phyloP scores from a whole-genome alignment of 2,797 vertebrate genomes.

The Bovichtus variegatus region DNA sequence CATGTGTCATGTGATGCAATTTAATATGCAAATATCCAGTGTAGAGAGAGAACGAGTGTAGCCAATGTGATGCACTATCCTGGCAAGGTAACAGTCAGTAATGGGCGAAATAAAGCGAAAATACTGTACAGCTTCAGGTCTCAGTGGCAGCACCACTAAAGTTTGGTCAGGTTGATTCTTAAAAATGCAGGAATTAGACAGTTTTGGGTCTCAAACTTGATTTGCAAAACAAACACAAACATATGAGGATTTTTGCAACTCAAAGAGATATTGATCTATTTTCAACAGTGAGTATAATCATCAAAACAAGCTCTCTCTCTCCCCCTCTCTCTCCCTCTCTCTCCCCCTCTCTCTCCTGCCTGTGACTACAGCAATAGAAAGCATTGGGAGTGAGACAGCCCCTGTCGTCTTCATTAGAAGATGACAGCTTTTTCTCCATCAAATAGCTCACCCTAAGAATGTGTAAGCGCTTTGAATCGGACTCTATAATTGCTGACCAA shows the following conservation, averaged over 20 bases:
- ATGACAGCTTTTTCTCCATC: conserved; percentile 66
- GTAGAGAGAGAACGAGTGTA: conserved; percentile 4
- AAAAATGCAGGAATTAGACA: not conserved
- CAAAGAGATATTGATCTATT: conserved; percentile 68
- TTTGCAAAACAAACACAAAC: conserved; percentile 20
- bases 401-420: conserved; percentile 71
- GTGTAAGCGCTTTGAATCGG: conserved; percentile 68
- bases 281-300: conserved; percentile 76
- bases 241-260: conserved; percentile 47
- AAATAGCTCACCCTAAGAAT: conserved; percentile 62
- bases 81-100: conserved; percentile 14
- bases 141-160: not conserved
- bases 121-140: not conserved
- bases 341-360: conserved; percentile 29
- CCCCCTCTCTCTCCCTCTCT: conserved; percentile 33
- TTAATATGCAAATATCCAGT: conserved; percentile 28
- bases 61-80: conserved; percentile 1
- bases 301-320: conserved; percentile 73
- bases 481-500: conserved; percentile 73
- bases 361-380: conserved; percentile 18
- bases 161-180: not conserved
- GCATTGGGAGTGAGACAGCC: conserved; percentile 40
- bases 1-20: conserved; percentile 33
- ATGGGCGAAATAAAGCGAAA: conserved; percentile 23
- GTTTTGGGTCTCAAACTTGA: not conserved